Base-by-base conservation (phyloP, 2,797 vertebrate species). In the Gallirallus australis region DNA sequence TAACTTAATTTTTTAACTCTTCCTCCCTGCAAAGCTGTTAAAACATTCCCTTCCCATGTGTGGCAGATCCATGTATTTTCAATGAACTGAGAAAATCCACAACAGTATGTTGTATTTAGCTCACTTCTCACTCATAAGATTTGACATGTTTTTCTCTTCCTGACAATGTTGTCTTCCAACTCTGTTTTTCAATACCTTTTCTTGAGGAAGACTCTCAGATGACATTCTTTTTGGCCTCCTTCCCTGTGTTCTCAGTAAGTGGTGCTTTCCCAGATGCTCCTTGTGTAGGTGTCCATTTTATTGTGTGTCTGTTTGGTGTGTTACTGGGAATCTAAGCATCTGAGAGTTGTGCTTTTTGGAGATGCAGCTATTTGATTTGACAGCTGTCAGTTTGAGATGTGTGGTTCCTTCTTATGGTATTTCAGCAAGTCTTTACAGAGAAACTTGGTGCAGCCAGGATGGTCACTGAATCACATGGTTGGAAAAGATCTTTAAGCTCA, bases 331-430 rank as follows among this genome's bases (percentile, higher is more conserved):
- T n/a, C 9, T 8, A 5, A 81, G 80, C 73, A 40, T 85, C 89
- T 89, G 82, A 65, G 83, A 42, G 9, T 76, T 71, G 65, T 56
- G 35, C 4, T 56, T 86, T 86, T 50, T 68, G 68, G 59, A 84
- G 88, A 53, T 52, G 75, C 6, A 76, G 85, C 60, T 73, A 5
- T 39, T 63, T 2, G 15, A 0, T 82, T 76, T 90, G 81, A 70
- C 86, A 90, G 77, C 86, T 95, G 77, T 84, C 82, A 56, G 15
- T 94, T 69, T 42, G 73, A 86, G 70, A 59, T 65, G 63, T 4
- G n/a, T 82, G 47, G 64, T 89, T 85, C 35, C 60, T 82, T 42
- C 64, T 20, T 68, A 64, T 1, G 1, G 19, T 77, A 37, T 28
- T 82, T 83, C 86, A 86, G 6, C 30, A 65, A 77, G 53, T 39